phyloP scores from a whole-genome alignment of 2,888 invertebrate genomes.

The Cremastobaeus sp. region DNA sequence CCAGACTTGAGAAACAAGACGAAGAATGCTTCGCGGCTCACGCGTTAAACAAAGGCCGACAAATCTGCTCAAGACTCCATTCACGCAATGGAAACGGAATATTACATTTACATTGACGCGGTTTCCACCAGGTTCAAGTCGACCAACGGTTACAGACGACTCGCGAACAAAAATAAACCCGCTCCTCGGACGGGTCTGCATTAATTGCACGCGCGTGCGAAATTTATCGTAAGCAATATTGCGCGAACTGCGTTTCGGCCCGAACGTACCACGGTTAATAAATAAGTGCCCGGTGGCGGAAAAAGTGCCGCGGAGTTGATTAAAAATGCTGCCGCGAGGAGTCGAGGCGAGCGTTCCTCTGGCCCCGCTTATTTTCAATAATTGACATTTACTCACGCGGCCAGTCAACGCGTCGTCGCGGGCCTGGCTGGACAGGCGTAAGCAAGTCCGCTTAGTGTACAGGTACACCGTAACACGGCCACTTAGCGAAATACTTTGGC shows the following conservation, averaged over 20 bases:
- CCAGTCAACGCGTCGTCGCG: too few relatives aligned
- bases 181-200: not conserved
- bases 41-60: constrained; percentile 27
- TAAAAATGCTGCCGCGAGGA: too few relatives aligned
- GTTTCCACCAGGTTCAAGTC: not conserved
- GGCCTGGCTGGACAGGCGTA: too few relatives aligned
- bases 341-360: too few relatives aligned
- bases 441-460: constrained; percentile 24
- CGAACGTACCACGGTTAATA: too few relatives aligned
- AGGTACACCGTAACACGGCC: constrained; percentile 17
- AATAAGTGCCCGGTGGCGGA: too few relatives aligned
- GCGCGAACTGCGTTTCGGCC: too few relatives aligned
- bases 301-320: too few relatives aligned
- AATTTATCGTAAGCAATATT: too few relatives aligned
- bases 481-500: constrained; percentile 49
- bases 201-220: too few relatives aligned
- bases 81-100: constrained; percentile 20
- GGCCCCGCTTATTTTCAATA: too few relatives aligned
- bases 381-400: too few relatives aligned
- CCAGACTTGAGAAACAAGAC: constrained; percentile 61
- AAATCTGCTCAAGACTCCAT: constrained; percentile 28
- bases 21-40: constrained; percentile 16
- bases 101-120: constrained; percentile 34
- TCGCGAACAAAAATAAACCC: not conserved
- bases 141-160: not conserved